A percentile compares a stretch with the other conserved stretches of the same genome.
Evolutionary conservation across 2,113 vertebrate species (phyloP).

Genomic region (Alexandromys fortis): DNA sequence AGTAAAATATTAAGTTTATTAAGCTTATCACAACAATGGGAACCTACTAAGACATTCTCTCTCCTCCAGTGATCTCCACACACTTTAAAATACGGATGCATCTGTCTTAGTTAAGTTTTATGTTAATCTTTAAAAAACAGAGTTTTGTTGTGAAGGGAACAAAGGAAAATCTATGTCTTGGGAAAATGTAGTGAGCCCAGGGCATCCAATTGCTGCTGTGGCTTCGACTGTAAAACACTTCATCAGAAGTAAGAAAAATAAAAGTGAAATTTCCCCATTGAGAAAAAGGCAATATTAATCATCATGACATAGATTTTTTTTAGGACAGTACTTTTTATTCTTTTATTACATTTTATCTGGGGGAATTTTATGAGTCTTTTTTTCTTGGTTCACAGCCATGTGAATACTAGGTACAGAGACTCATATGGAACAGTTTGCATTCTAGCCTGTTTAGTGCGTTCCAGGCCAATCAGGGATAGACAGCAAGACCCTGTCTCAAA

Average conservation of each 20-base stretch:
- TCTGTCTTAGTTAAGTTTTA: not conserved
- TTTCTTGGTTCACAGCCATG: not conserved
- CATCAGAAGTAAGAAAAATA: not conserved
- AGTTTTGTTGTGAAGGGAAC: not conserved
- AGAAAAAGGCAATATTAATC: not conserved
- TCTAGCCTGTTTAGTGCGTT: not conserved
- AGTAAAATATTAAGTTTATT: not conserved
- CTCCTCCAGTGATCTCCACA: not conserved
- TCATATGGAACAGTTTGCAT: not conserved
- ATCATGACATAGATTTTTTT: not conserved
- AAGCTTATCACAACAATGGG: not conserved
- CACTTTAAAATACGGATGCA: not conserved
- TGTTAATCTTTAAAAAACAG: not conserved
- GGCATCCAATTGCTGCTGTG: not conserved
- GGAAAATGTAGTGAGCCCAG: not conserved
- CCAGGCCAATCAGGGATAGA: not conserved
- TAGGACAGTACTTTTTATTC: not conserved
- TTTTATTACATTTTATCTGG: not conserved
- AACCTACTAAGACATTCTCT: not conserved
- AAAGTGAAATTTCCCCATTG: not conserved
- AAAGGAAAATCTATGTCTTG: constrained; percentile 2
- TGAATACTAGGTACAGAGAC: not conserved
- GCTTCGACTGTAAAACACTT: constrained; percentile 8
- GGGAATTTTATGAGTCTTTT: not conserved
- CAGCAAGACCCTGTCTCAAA: not conserved